Base-by-base conservation (phyloP, 2,113 vertebrate genomes). In the Setophaga kirtlandii region DNA sequence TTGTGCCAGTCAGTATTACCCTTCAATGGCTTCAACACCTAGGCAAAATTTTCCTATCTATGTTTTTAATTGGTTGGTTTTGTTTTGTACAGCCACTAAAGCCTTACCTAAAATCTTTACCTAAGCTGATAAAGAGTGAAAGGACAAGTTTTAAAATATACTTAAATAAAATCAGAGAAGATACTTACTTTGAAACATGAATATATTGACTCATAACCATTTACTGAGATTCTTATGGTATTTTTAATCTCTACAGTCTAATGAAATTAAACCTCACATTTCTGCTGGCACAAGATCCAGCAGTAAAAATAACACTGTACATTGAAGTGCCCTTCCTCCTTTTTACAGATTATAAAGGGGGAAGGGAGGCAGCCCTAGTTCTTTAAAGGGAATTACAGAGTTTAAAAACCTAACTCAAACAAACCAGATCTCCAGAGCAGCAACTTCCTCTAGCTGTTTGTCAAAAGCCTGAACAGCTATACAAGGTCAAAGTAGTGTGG, bases 271-370 rank as follows among this genome's bases (percentile, higher is more conserved):
- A 71, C 8, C 3, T 24, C 60, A 37, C 41, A 52, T 68, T 90
- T 83, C 42, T 83, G 22, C n/a, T 91, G 89, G 60, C 80, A 91
- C 56, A 84, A 78, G 73, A 87, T 35, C 33, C 1, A 2, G 16
- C 44, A 33, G 39, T 64, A 95, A 95, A 94, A 95, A 91, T 56
- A 87, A 64, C 20, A 23, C 22, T 64, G 18, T 30, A 55, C 37
- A 49, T 55, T 83, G 75, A 93, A 87, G 17, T 68, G 76, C 52
- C 68, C 73, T 85, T 97, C 53, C 67, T 60, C 28, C 7, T 88
- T 76, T 84, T 83, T 47, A 53, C 7, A 84, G 37, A 71, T n/a
- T 49, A 59, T 42, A 35, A 62, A 63, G 49, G 37, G 24, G 27
- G 42, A 83, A 79, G 37, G 59, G 50, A 62, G 7, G 10, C 15